phyloP scores from a whole-genome alignment of 2,797 vertebrate species.

The Cryptoprocta ferox region DNA sequence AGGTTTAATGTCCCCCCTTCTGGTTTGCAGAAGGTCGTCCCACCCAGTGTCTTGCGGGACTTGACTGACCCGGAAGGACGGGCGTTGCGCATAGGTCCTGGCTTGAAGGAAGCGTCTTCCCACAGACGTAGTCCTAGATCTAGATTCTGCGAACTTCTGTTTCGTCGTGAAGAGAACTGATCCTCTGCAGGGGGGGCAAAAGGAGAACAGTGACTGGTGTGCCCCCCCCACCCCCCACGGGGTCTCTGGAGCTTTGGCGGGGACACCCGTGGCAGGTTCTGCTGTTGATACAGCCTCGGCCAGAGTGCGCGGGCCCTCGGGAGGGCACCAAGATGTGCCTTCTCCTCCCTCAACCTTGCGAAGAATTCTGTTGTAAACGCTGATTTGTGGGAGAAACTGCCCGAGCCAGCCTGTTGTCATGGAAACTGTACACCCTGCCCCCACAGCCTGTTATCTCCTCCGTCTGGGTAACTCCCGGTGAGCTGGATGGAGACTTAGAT shows the following conservation, averaged over 20 bases:
- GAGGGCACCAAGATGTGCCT: conserved; percentile 21
- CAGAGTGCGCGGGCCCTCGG: neutral
- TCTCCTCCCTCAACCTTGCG: conserved; percentile 58
- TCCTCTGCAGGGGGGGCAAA: neutral
- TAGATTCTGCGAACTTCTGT: conserved; percentile 48
- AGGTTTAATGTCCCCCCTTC: neutral
- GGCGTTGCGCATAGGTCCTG: neutral
- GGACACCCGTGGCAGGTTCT: conserved; percentile 41
- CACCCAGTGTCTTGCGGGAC: neutral
- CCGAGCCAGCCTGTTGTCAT: conserved; percentile 69
- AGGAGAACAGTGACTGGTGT: neutral
- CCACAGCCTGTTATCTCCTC: conserved; percentile 47
- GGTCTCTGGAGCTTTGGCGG: neutral
- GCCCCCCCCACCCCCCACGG: accelerated
- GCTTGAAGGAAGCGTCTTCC: neutral
- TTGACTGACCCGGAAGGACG: neutral
- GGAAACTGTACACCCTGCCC: conserved; percentile 57
- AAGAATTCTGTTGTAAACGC: conserved; percentile 77
- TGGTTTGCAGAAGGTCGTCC: neutral
- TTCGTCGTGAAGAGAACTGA: conserved; percentile 50
- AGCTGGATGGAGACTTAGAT: conserved; percentile 40
- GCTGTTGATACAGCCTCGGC: neutral
- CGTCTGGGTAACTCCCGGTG: conserved; percentile 41
- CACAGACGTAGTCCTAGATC: neutral
- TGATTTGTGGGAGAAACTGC: conserved; percentile 70